Base-by-base conservation (phyloP, 1,140 invertebrate species). In the Idris sp. region DNA sequence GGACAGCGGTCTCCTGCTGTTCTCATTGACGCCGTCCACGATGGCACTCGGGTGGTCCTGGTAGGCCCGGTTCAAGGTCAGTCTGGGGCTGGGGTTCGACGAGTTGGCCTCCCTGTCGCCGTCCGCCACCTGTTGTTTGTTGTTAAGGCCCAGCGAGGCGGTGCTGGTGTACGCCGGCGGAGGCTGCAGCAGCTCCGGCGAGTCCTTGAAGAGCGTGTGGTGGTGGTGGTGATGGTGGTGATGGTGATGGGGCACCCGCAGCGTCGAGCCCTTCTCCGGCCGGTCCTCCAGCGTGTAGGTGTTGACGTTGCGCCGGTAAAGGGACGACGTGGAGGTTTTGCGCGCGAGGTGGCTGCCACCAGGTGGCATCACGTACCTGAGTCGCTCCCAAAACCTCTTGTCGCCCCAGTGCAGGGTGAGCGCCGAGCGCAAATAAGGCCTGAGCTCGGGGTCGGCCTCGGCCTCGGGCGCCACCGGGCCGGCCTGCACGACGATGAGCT, bases 321-420 rank as follows among this genome's bases (percentile, higher is more conserved):
- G 88, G 6, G 89, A 89, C 61, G 88, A 71, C 28, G 86, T 73
- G 74, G 89, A 79, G 68, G 59, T 87, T 74, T 87, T 86, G 61
- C 86, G 84, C 51, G 79, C 84, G 77, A 82, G 84, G 84, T 69
- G 53, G 10, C 18, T 68, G 76, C 76, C 86, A 53, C 33, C 86
- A 83, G 89, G 83, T 80, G 96, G 96, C 91, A 98, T 93, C 67
- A 94, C 93, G 86, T 95, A 97, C 65, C 93, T 91, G 25, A 98
- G 88, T 78, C 96, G 92, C 82, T 97, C 95, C 95, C 96, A 97
- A 87, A 98, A 98, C 79, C 93, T 90, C 76, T 93, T 94, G 80
- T 97, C 95, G 67, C 93, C 94, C 94, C 95, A 97, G 68, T 92
- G 89, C n/a, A 98, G 86, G 0, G 93, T 90, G 5, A 93, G 91